A percentile compares a stretch with the other conserved stretches of the same genome.
These are phyloP conservation scores for Aphelenchoides fujianensis DNA, from an alignment of 1,140 invertebrate species.

Conservation along the genomic window DNA sequence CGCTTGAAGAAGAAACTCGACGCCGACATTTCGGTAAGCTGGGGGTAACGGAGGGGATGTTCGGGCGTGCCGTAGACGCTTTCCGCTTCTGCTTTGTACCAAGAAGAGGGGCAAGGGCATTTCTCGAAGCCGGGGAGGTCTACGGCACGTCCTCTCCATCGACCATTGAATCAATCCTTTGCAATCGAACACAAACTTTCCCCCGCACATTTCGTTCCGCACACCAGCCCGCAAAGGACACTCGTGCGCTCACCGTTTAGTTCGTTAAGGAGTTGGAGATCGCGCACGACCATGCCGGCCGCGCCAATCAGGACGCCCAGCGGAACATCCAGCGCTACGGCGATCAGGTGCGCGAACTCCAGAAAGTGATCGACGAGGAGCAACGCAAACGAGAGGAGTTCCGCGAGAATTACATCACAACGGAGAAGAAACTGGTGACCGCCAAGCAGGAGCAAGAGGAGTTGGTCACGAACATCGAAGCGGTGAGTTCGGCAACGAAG, in stretches of 20 bases:
- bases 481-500: conserved; percentile 31
- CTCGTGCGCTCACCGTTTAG: conserved; percentile 12
- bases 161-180: too few species aligned
- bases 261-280: conserved; percentile 77
- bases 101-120: background rate
- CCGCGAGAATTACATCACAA: conserved; percentile 79
- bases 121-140: too few species aligned
- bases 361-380: conserved; percentile 79
- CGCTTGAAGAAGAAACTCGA: conserved; percentile 99
- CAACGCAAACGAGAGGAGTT: conserved; percentile 92
- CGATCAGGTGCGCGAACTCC: conserved; percentile 89
- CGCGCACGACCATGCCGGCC: conserved; percentile 91
- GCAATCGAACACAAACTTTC: background rate
- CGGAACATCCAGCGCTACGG: conserved; percentile 97
- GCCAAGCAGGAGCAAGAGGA: conserved; percentile 60
- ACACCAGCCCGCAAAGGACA: background rate
- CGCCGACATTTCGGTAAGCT: conserved; percentile 81
- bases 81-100: background rate
- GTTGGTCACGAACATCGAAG: conserved; percentile 49
- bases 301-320: conserved; percentile 91
- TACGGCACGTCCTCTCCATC: too few species aligned
- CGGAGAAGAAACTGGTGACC: conserved; percentile 86
- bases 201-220: background rate
- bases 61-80: background rate
- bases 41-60: too few species aligned